A percentile compares a stretch with the other conserved stretches of the same genome.
phyloP scores from a whole-genome alignment of 2,888 invertebrate species.

The Netelia melanura region DNA sequence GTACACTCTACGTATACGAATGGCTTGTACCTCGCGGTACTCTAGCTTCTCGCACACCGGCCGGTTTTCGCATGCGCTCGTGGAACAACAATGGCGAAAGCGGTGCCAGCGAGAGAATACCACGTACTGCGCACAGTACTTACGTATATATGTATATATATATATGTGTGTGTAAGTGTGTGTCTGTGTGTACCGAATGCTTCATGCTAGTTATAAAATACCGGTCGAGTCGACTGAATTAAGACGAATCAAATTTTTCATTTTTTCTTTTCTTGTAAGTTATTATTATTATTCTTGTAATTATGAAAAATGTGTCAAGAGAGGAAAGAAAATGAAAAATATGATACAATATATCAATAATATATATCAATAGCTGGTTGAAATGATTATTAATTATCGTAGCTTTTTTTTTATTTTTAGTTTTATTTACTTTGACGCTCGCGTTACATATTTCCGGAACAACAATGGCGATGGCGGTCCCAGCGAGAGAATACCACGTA shows the following conservation, averaged over 20 bases:
- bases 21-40: conserved; percentile 8
- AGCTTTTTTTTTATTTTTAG: too few relatives aligned
- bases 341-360: too few relatives aligned
- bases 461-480: conserved; percentile 60
- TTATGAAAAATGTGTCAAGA: too few relatives aligned
- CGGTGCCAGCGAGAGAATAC: conserved; percentile 49
- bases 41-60: conserved; percentile 9
- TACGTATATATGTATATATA: conserved; percentile 5
- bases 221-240: too few relatives aligned
- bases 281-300: too few relatives aligned
- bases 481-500: conserved; percentile 52
- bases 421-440: too few relatives aligned
- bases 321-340: too few relatives aligned
- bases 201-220: background rate
- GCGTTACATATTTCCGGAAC: background rate
- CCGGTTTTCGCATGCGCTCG: conserved; percentile 32
- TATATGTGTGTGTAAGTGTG: background rate
- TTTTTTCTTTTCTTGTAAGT: too few relatives aligned
- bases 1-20: background rate
- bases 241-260: too few relatives aligned
- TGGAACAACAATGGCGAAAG: conserved; percentile 60
- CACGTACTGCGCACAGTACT: conserved; percentile 18
- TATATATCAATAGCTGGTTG: too few relatives aligned
- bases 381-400: too few relatives aligned
- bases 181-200: background rate